Evolutionary conservation across 2,888 invertebrate genomes (phyloP).

Genomic region (Trissolcus japonicus): DNA sequence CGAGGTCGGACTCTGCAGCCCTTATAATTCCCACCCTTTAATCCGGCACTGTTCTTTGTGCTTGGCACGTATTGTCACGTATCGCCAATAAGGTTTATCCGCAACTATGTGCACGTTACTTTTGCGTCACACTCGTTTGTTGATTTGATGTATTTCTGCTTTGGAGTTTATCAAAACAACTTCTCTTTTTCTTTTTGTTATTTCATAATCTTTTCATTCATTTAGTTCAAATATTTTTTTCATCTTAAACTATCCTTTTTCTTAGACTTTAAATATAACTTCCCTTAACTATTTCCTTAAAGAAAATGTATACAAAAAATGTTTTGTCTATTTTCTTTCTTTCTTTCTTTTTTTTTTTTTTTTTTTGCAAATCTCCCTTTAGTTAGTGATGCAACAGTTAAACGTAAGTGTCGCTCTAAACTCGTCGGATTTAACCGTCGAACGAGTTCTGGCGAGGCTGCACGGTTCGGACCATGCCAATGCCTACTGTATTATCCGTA

Average conservation of each 20-base stretch:
- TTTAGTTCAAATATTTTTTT: not conserved
- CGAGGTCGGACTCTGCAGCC: constrained; percentile 28
- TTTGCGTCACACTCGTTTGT: constrained; percentile 23
- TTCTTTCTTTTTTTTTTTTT: too few relatives aligned
- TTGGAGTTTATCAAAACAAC: not conserved
- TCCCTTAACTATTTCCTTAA: too few relatives aligned
- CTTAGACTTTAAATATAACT: too few relatives aligned
- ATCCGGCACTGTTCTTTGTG: constrained; percentile 62
- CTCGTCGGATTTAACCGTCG: constrained; percentile 56
- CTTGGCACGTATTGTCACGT: constrained; percentile 65
- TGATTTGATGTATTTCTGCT: constrained; percentile 20
- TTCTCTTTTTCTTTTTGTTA: too few relatives aligned
- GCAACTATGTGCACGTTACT: constrained; percentile 54
- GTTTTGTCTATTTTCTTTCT: too few relatives aligned
- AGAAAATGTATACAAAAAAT: too few relatives aligned
- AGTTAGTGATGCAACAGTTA: too few relatives aligned
- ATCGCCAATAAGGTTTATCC: constrained; percentile 65
- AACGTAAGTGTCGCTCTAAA: constrained; percentile 10
- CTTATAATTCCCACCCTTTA: constrained; percentile 59
- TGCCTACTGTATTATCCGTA: constrained; percentile 40
- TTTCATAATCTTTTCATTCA: not conserved
- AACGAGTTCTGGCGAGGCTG: constrained; percentile 35
- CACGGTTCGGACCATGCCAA: constrained; percentile 35
- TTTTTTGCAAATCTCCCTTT: too few relatives aligned
- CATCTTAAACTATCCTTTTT: not conserved